phyloP scores from a whole-genome alignment of 1,140 invertebrate genomes.

The Homalodisca vitripennis region DNA sequence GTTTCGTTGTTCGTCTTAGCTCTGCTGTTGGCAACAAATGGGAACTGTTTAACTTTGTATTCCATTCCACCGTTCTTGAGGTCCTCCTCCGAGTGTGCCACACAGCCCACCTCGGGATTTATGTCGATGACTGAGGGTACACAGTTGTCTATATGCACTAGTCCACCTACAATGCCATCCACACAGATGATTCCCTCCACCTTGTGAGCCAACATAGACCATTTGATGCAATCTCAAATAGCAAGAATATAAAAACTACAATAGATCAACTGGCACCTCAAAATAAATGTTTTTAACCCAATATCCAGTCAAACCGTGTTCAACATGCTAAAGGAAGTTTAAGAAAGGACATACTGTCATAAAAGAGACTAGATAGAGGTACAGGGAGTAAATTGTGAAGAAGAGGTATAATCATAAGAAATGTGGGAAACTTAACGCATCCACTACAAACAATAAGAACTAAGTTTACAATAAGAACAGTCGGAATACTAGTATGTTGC shows the following conservation, averaged over 20 bases:
- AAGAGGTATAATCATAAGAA: too few relatives aligned
- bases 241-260: slow-evolving; percentile 85
- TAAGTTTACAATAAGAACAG: too few relatives aligned
- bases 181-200: slow-evolving; percentile 98
- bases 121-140: slow-evolving; percentile 99
- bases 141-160: slow-evolving; percentile 98
- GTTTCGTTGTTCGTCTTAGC: slow-evolving; percentile 98
- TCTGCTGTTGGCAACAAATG: slow-evolving; percentile 95
- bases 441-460: too few relatives aligned
- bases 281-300: too few relatives aligned
- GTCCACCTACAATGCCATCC: slow-evolving; percentile 86
- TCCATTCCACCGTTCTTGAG: slow-evolving; percentile 92
- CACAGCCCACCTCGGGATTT: slow-evolving; percentile 99
- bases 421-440: too few relatives aligned
- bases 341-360: too few relatives aligned
- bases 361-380: too few relatives aligned
- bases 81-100: slow-evolving; percentile 96
- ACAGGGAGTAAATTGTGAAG: too few relatives aligned
- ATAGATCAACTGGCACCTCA: too few relatives aligned
- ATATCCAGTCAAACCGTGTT: too few relatives aligned
- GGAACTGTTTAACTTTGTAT: slow-evolving; percentile 98
- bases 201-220: slow-evolving; percentile 99
- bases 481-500: too few relatives aligned
- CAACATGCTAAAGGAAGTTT: too few relatives aligned
- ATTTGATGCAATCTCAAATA: slow-evolving; percentile 98